Evolutionary conservation across 2,888 invertebrate species (phyloP).

Genomic region (Eudemis profundana): DNA sequence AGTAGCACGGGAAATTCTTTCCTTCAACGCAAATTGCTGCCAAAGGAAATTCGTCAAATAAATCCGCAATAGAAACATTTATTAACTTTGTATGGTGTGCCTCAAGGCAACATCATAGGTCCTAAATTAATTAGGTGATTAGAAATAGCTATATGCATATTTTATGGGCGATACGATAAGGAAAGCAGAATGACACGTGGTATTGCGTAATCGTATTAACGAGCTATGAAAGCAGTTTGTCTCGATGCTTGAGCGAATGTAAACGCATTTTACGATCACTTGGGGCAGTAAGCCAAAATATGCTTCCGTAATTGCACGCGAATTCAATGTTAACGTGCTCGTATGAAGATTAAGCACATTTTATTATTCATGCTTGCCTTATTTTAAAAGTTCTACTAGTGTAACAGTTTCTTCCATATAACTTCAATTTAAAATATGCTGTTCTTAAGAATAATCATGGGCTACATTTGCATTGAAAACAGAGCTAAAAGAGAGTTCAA

Average conservation of each 20-base stretch:
- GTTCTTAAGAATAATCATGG: not conserved
- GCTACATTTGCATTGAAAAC: not conserved
- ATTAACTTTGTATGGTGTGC: not conserved
- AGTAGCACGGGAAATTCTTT: conserved; percentile 8
- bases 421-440: not conserved
- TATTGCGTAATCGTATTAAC: conserved; percentile 48
- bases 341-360: not conserved
- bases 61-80: too few relatives aligned
- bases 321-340: not conserved
- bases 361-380: not conserved
- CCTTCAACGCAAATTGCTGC: conserved; percentile 7
- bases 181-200: conserved; percentile 32
- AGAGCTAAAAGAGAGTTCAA: not conserved
- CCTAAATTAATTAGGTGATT: not conserved
- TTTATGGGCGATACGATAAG: conserved; percentile 3
- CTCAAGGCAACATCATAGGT: conserved; percentile 2
- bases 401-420: not conserved
- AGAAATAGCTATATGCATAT: not conserved
- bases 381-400: not conserved
- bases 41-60: conserved; percentile 1
- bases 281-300: conserved; percentile 53
- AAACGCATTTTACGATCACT: conserved; percentile 54
- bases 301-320: not conserved
- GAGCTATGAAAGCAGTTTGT: conserved; percentile 51
- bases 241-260: conserved; percentile 49